These are phyloP conservation scores for Eilema depressum DNA, from an alignment of 2,888 invertebrate genomes.

Conservation along the genomic window DNA sequence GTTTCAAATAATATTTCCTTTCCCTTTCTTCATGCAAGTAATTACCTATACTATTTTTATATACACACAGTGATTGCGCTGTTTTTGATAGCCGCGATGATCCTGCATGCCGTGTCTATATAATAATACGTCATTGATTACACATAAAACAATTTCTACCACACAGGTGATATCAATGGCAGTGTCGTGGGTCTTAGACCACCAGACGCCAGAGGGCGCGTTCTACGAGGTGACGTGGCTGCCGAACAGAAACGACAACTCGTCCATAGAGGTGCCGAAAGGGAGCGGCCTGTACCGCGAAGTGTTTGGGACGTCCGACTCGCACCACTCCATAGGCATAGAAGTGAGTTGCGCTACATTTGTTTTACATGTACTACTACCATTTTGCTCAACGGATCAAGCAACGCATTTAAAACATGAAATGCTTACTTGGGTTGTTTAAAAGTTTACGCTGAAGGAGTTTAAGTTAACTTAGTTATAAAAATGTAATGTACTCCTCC, in stretches of 20 bases:
- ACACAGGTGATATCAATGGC: slow-evolving; percentile 91
- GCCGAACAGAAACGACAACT: slow-evolving; percentile 96
- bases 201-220: slow-evolving; percentile 94
- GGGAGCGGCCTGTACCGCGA: slow-evolving; percentile 87
- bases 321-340: slow-evolving; percentile 54
- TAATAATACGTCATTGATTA: background rate
- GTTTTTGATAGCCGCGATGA: too few species aligned
- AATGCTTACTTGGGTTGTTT: too few species aligned
- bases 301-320: slow-evolving; percentile 83
- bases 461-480: too few species aligned
- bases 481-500: too few species aligned
- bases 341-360: slow-evolving; percentile 45
- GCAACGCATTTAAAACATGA: too few species aligned
- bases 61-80: too few species aligned
- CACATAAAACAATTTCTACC: slow-evolving; percentile 42
- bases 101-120: too few species aligned
- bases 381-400: too few species aligned
- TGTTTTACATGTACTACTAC: background rate
- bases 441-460: too few species aligned
- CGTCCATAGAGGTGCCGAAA: slow-evolving; percentile 86
- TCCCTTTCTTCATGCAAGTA: too few species aligned
- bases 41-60: too few species aligned
- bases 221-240: slow-evolving; percentile 96
- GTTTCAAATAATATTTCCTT: too few species aligned
- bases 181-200: slow-evolving; percentile 94